These are phyloP conservation scores for Rhegmatorhina hoffmannsi DNA, from an alignment of 2,113 vertebrate species.

Conservation along the genomic window DNA sequence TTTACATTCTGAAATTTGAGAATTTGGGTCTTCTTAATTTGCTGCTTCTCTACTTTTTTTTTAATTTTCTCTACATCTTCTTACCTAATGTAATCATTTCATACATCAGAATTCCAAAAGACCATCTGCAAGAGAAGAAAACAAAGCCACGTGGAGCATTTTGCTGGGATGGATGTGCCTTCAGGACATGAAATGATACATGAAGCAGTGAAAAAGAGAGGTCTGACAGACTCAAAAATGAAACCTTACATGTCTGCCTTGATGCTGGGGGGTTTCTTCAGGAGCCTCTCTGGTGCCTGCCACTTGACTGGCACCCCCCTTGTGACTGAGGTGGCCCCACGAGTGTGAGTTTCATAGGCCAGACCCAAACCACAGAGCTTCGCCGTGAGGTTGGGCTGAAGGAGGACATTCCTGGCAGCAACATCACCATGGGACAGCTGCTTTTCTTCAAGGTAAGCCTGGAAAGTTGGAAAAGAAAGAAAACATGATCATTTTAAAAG, in stretches of 20 bases:
- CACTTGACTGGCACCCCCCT: constrained; percentile 82
- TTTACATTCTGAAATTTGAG: not conserved
- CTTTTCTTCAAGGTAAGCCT: constrained; percentile 89
- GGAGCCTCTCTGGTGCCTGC: constrained; percentile 89
- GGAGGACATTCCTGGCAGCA: constrained; percentile 86
- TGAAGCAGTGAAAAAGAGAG: not conserved
- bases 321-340: constrained; percentile 53
- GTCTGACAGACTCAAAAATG: not conserved
- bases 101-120: constrained; percentile 91
- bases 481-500: not conserved
- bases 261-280: constrained; percentile 71
- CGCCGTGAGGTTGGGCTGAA: constrained; percentile 80
- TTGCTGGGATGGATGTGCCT: not conserved
- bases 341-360: constrained; percentile 74
- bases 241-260: constrained; percentile 86
- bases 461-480: not conserved
- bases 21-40: not conserved
- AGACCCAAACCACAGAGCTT: constrained; percentile 88
- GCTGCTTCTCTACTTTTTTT: not conserved
- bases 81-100: constrained; percentile 93
- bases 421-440: constrained; percentile 87
- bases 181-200: not conserved
- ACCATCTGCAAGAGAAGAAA: constrained; percentile 84
- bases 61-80: not conserved
- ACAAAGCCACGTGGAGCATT: not conserved